phyloP scores from a whole-genome alignment of 2,888 invertebrate species.

The Acrocyrtus sp. region DNA sequence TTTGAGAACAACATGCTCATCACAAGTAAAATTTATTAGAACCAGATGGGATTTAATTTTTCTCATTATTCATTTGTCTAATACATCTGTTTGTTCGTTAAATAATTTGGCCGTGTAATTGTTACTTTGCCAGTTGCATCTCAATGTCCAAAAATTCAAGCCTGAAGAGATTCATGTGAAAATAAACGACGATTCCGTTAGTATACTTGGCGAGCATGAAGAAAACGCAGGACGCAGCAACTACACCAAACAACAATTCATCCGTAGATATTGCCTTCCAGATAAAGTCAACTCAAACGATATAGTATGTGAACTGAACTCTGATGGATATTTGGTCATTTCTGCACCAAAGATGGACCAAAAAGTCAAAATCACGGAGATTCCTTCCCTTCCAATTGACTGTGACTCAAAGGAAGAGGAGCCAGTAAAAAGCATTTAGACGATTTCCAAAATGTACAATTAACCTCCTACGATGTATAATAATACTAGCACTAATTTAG shows the following conservation, averaged over 20 bases:
- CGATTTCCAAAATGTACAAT: too few relatives aligned
- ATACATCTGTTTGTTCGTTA: background rate
- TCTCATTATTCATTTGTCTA: background rate
- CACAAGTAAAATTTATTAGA: too few relatives aligned
- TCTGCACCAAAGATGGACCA: conserved; percentile 28
- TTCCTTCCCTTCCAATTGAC: too few relatives aligned
- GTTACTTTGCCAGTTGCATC: conserved; percentile 27
- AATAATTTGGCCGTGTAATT: too few relatives aligned
- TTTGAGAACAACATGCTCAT: background rate
- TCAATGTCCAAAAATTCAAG: conserved; percentile 39
- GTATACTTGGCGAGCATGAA: conserved; percentile 38
- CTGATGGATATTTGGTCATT: conserved; percentile 37
- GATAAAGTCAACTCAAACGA: conserved; percentile 26
- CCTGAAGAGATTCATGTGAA: conserved; percentile 46
- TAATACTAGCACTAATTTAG: too few relatives aligned
- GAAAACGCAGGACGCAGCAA: conserved; percentile 30
- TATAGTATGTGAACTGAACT: conserved; percentile 36
- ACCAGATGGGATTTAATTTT: too few relatives aligned
- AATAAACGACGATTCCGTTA: conserved; percentile 25
- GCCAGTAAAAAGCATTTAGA: background rate
- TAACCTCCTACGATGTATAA: too few relatives aligned
- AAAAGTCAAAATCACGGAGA: conserved; percentile 18
- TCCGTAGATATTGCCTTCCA: conserved; percentile 30
- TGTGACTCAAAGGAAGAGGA: too few relatives aligned
- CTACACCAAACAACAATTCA: conserved; percentile 38